Base-by-base conservation (phyloP, 2,797 vertebrate genomes). In the Aeoliscus strigatus region DNA sequence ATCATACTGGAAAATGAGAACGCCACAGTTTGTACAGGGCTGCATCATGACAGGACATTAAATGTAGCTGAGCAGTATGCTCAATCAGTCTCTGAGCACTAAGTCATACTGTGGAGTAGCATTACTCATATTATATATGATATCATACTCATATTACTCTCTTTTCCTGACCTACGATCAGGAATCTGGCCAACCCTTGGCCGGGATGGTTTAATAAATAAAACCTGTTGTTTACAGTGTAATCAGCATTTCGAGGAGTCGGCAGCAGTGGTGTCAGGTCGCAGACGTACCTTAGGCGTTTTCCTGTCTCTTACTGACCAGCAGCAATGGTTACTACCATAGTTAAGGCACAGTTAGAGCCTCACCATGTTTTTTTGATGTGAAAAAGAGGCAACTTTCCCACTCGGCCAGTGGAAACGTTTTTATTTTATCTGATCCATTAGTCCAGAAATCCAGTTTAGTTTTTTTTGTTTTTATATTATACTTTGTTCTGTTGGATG, bases 161-260 rank as follows among this genome's bases (percentile, higher is more conserved):
- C 50, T 45, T 58, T 41, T 59, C 4, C 21, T 79, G 71, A 77
- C 76, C 73, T 67, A 79, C 60, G 71, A 66, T 66, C 63, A 75
- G 75, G 80, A 83, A 71, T 63, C 57, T 68, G 50, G 52, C 59
- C 24, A 66, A 84, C 40, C 59, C 75, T 65, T 39, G 9, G 74
- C 51, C n/a, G n/a, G n/a, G n/a, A n/a, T n/a, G n/a, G n/a, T 28
- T 83, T 62, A 81, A 82, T 83, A 81, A 83, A 64, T 83, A 81
- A 83, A 75, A 29, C 52, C 69, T 13, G 10, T 13, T 55, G 58
- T 32, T 25, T 66, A 71, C 48, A 59, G 70, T 40, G 58, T 61
- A 68, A 77, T 74, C n/a, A 65, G 39, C 53, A 51, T 69, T 57
- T 47, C 14, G 57, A 57, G 46, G 59, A 64, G 36, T 42, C 30